Evolutionary conservation across 1,140 invertebrate species (phyloP).

Genomic region (Trachelipus rathkii): DNA sequence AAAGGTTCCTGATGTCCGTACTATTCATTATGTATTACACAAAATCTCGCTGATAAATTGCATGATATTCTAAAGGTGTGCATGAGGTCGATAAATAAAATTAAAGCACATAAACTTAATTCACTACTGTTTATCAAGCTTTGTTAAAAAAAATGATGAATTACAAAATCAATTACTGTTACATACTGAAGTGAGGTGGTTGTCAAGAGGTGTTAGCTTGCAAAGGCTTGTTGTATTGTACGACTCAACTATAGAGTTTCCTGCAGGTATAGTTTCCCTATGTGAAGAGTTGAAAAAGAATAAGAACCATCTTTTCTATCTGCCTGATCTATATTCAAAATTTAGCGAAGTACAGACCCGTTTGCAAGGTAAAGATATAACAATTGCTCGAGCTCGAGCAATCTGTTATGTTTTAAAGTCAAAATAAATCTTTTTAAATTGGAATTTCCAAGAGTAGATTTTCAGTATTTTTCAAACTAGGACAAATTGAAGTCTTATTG

Average conservation of each 20-base stretch:
- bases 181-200: conserved; percentile 28
- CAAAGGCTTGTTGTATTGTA: conserved; percentile 33
- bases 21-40: conserved; percentile 35
- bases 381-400: conserved; percentile 28
- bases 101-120: conserved; percentile 27
- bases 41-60: conserved; percentile 28
- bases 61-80: conserved; percentile 28
- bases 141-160: conserved; percentile 29
- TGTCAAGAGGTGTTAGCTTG: conserved; percentile 30
- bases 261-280: conserved; percentile 28
- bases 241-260: conserved; percentile 29
- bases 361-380: conserved; percentile 37
- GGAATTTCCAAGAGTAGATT: too few relatives aligned
- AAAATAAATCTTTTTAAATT: conserved; percentile 34
- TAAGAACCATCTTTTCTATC: conserved; percentile 29
- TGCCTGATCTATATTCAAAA: conserved; percentile 37
- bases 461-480: too few relatives aligned
- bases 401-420: conserved; percentile 28
- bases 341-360: conserved; percentile 34
- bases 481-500: too few relatives aligned
- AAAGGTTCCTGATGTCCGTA: conserved; percentile 40
- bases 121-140: conserved; percentile 14
- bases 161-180: conserved; percentile 27
- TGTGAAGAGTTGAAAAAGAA: conserved; percentile 34
- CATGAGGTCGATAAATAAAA: conserved; percentile 27